A percentile compares a stretch with the other conserved stretches of the same genome.
Evolutionary conservation across 1,140 invertebrate genomes (phyloP).

Genomic region (Drosophila sp.): DNA sequence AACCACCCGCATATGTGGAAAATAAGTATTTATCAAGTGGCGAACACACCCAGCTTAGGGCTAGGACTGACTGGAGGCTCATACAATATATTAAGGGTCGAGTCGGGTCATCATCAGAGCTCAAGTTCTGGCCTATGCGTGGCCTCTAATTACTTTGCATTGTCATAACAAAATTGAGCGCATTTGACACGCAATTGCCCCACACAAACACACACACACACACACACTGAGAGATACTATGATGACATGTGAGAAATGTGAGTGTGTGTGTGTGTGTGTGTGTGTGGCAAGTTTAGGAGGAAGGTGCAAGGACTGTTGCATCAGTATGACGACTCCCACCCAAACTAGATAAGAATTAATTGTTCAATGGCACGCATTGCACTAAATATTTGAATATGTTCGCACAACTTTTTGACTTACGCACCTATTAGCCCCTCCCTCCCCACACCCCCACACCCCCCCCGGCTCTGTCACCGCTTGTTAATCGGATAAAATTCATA

Average conservation of each 20-base stretch:
- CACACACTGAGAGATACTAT: slow-evolving; percentile 26
- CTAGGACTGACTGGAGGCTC: slow-evolving; percentile 30
- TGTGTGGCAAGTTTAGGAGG: slow-evolving; percentile 8
- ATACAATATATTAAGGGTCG: slow-evolving; percentile 49
- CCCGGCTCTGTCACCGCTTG: slow-evolving; percentile 37
- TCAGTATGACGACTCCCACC: slow-evolving; percentile 34
- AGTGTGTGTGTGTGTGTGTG: slow-evolving; percentile 39
- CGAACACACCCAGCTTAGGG: slow-evolving; percentile 18
- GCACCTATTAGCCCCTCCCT: slow-evolving; percentile 1
- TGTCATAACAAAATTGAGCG: slow-evolving; percentile 80
- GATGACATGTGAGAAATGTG: slow-evolving; percentile 77
- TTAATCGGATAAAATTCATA: slow-evolving; percentile 83
- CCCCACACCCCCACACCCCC: no score
- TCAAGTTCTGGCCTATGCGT: slow-evolving; percentile 65
- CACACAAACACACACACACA: slow-evolving; percentile 12
- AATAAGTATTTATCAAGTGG: slow-evolving; percentile 26
- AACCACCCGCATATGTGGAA: slow-evolving; percentile 7
- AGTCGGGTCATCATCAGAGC: slow-evolving; percentile 40
- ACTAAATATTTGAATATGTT: slow-evolving; percentile 76
- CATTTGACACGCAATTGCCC: slow-evolving; percentile 78
- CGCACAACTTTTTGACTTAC: slow-evolving; percentile 8
- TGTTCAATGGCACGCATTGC: slow-evolving; percentile 81
- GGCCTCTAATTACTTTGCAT: slow-evolving; percentile 78
- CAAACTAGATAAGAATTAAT: slow-evolving; percentile 82
- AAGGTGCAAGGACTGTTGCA: slow-evolving; percentile 60